Base-by-base conservation (phyloP, 2,113 vertebrate genomes). In the Rhadina sibilatrix region DNA sequence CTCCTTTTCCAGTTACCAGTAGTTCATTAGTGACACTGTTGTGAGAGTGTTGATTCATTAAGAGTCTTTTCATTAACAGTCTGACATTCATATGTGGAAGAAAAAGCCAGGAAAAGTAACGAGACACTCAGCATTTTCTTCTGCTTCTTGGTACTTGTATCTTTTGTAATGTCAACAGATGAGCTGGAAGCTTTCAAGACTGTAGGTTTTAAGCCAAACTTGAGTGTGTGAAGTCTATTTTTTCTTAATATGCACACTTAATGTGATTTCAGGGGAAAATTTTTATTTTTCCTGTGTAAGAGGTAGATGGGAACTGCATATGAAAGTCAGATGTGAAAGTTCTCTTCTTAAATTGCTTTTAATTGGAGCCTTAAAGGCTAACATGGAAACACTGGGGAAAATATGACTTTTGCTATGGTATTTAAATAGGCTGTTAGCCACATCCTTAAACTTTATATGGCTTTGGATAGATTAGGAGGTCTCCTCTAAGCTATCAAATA, bases 21-120 rank as follows among this genome's bases (percentile, higher is more conserved):
- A 92, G 87, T 96, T 96, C 85, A 92, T 97, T 96, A 95, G 78
- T 93, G 87, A 71, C 70, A 91, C 84, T 79, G 78, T 76, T 83
- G 50, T 63, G 85, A 75, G 87, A 95, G 87, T 90, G 91, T 95
- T 95, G 93, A 95, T 97, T 97, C 90, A 90, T 97, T 87, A 95
- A 89, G 81, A 93, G 37, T 64, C 61, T 92, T 97, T 96, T 94
- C 89, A 87, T 61, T 85, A 92, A 77, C 64, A 83, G n/a, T 63
- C 87, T 70, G 52, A 75, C 47, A 89, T 94, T 94, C 77, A 79
- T 33, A 72, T 20, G 28, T 64, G 82, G 88, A 92, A 87, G 65
- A 87, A 96, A 87, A 87, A 84, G 4, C 57, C 82, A 70, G 83
- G 30, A 74, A 89, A 77, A 46, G 47, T 35, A 91, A 92, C 35